Base-by-base conservation (phyloP, 2,888 invertebrate genomes). In the Strigamia crassipes region DNA sequence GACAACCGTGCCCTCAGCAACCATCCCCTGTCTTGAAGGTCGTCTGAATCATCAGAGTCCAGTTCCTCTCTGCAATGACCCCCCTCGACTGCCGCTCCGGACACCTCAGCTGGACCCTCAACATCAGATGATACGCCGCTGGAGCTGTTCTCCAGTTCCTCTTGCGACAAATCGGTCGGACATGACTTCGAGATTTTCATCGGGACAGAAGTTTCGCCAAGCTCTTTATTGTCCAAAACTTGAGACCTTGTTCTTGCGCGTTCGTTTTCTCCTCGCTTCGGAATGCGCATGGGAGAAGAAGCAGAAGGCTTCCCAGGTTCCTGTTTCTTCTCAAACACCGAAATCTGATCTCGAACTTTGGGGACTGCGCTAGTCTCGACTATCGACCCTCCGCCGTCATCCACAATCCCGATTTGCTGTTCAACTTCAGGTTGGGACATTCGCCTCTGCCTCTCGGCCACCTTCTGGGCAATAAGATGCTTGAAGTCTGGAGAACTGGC, bases 151-250 rank as follows among this genome's bases (percentile, higher is more conserved):
- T 95, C 95, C 79, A 94, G 94, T 88, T 95, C 95, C 89, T 86
- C 90, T 83, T 89, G 87, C 80, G 91, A 88, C 85, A 95, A 92
- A 86, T 94, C 94, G 88, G 94, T 94, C 51, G 95, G 95, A 88
- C 94, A 95, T 13, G 95, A 95, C 87, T 94, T 94, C 9, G 95
- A 95, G 82, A 94, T 93, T 87, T 94, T 95, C 83, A 96, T 90
- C 86, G 94, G 92, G 38, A 93, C 84, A 82, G 81, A 41, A 38
- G 80, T 83, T 10, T 81, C 78, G 21, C 84, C 83, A 10, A 85
- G 82, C 27, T 85, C 82, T 15, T 84, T 84, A 0, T 85, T 85
- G 78, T 85, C 85, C 78, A 86, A 84, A 51, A 85, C 85, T 82
- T 85, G 85, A 31, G 85, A 85, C 41, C 85, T 82, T 46, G 85